Evolutionary conservation across 2,888 invertebrate species (phyloP).

Genomic region (Eristalinus sepulchralis): DNA sequence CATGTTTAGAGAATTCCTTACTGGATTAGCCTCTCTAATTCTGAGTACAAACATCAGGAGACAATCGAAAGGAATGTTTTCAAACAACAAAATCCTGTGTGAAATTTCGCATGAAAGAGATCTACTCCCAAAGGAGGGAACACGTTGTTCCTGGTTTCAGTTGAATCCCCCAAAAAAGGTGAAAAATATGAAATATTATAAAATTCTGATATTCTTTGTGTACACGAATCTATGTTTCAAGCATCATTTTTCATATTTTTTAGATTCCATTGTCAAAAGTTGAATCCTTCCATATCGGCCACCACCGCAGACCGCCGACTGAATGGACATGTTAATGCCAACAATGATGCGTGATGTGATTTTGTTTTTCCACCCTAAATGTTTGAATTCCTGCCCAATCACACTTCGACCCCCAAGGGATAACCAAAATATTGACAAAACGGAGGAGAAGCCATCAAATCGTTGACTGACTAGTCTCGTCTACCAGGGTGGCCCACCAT

Average conservation of each 20-base stretch:
- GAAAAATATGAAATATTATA: constrained; percentile 24
- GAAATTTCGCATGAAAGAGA: constrained; percentile 42
- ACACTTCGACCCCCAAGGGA: constrained; percentile 41
- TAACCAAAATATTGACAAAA: constrained; percentile 28
- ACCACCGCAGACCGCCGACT: constrained; percentile 19
- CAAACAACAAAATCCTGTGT: constrained; percentile 16
- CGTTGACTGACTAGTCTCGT: not conserved
- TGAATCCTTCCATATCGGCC: not conserved
- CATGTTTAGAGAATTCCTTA: not conserved
- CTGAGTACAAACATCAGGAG: not conserved
- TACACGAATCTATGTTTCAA: constrained; percentile 9
- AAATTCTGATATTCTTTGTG: not conserved
- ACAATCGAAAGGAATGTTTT: constrained; percentile 18
- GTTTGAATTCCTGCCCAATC: constrained; percentile 38
- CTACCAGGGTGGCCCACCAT: constrained; percentile 33
- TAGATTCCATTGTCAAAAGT: constrained; percentile 15
- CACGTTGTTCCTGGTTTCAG: constrained; percentile 1
- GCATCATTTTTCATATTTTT: constrained; percentile 45
- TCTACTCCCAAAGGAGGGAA: constrained; percentile 29
- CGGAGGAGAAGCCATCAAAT: constrained; percentile 15
- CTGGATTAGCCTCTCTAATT: not conserved
- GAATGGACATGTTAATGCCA: constrained; percentile 30
- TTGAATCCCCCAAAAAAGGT: not conserved
- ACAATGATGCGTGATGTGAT: constrained; percentile 16
- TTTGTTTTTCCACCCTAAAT: constrained; percentile 16